These are phyloP conservation scores for Hermaeophaga mercurialis DNA, from an alignment of 2,888 invertebrate genomes.

Conservation along the genomic window DNA sequence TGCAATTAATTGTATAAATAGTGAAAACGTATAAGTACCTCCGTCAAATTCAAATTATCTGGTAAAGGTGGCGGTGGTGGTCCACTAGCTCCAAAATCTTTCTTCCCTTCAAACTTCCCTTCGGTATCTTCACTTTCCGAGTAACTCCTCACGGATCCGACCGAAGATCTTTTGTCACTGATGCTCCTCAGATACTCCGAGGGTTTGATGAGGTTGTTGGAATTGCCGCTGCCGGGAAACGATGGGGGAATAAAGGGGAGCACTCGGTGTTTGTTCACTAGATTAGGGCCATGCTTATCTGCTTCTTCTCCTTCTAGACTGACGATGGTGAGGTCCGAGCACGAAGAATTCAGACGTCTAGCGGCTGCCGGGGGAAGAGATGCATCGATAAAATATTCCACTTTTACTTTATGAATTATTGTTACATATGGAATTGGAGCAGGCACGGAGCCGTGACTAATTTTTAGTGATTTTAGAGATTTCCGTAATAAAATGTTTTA, in stretches of 20 bases:
- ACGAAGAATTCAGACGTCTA: conserved; percentile 56
- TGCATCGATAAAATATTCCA: conserved; percentile 21
- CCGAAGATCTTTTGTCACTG: conserved; percentile 64
- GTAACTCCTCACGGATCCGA: conserved; percentile 56
- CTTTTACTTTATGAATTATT: conserved; percentile 23
- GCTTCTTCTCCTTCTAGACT: conserved; percentile 61
- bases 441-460: background rate
- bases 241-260: conserved; percentile 91
- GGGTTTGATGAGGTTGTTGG: conserved; percentile 87
- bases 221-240: conserved; percentile 73
- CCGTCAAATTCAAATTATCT: conserved; percentile 5
- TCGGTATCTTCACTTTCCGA: conserved; percentile 52
- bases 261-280: conserved; percentile 84
- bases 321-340: conserved; percentile 58
- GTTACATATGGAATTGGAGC: conserved; percentile 11
- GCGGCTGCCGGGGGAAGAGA: conserved; percentile 46
- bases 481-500: background rate
- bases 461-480: conserved; percentile 5
- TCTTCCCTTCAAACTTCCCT: conserved; percentile 42
- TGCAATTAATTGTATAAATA: no score
- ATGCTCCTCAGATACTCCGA: conserved; percentile 90
- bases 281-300: conserved; percentile 60
- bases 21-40: no score
- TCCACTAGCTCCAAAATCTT: conserved; percentile 46
- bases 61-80: conserved; percentile 61